These are phyloP conservation scores for Onychomys torridus DNA, from an alignment of 2,797 vertebrate species.

Conservation along the genomic window DNA sequence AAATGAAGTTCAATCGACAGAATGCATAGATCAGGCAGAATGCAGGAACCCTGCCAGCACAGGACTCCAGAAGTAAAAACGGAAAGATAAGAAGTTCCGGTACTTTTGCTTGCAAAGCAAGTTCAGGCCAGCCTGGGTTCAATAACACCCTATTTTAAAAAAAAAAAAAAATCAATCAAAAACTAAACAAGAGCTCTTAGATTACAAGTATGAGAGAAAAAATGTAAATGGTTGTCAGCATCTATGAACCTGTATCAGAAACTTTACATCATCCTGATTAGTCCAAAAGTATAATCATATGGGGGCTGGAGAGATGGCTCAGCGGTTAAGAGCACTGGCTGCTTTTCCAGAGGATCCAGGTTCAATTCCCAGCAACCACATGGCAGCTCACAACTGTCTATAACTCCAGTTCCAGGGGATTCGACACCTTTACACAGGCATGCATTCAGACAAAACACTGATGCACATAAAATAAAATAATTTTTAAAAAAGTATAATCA, in stretches of 20 bases:
- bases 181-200: background rate
- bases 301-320: too few relatives aligned
- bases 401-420: too few relatives aligned
- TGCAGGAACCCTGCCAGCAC: background rate
- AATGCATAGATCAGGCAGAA: too few relatives aligned
- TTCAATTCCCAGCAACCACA: too few relatives aligned
- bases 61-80: background rate
- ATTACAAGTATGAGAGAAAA: background rate
- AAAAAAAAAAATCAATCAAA: background rate
- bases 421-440: too few relatives aligned
- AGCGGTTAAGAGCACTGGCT: too few relatives aligned
- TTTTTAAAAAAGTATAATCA: too few relatives aligned
- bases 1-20: background rate
- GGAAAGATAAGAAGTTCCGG: background rate
- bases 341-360: too few relatives aligned
- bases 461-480: too few relatives aligned
- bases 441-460: too few relatives aligned
- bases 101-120: background rate
- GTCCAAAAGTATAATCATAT: too few relatives aligned
- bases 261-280: background rate
- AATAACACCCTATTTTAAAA: background rate
- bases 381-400: too few relatives aligned
- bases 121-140: background rate
- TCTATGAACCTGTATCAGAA: background rate
- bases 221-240: background rate